Evolutionary conservation across 2,797 vertebrate genomes (phyloP), one percentile per base, ranked within the genome.

Genomic region (Notoglanidium macrostoma): DNA sequence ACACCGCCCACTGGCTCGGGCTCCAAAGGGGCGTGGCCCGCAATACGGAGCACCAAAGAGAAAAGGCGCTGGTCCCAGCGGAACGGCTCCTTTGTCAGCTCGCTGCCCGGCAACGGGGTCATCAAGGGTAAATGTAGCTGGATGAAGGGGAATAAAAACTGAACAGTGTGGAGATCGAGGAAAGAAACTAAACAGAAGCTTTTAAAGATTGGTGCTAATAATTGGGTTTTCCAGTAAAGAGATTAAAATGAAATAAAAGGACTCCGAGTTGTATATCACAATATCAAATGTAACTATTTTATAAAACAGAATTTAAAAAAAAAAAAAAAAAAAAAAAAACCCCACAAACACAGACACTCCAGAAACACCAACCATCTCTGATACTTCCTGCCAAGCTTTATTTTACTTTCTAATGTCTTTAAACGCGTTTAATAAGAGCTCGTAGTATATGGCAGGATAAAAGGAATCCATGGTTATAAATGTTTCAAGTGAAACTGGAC

Each of bases 41-140:
- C 94, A 92, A 99, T 96, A 44, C 98, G 96, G 32, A 99, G 94
- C 87, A 99, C 98, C 91, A 99, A 94, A 84, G 98, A 95, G 90
- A 99, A 99, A 55, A 99, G 95, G 80, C 98, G 97, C 94, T 99
- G 98, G 95, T 99, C 98, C 98, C 98, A 99, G 55, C 98, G 97
- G 93, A 99, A 99, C 8, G 98, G 98, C 89, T 99, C 98, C 94
- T 99, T 99, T 84, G 98, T 99, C 94, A 99, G 93, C 92, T 99
- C 98, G 84, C 97, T 98, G 72, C 98, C 98, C n/a, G 98, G 98
- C 85, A 99, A 95, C 14, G 98, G 98, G 29, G 98, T 99, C 94
- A 97, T 98, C 89, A 99, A 95, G 88, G 98, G 98, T 90, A 99
- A 96, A 89, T 99, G 98, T 80, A 99, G 97, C 98, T 99, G 91